A percentile compares a stretch with the other conserved stretches of the same genome.
Evolutionary conservation across 2,797 vertebrate species (phyloP).

Genomic region (Crocidura indochinensis): DNA sequence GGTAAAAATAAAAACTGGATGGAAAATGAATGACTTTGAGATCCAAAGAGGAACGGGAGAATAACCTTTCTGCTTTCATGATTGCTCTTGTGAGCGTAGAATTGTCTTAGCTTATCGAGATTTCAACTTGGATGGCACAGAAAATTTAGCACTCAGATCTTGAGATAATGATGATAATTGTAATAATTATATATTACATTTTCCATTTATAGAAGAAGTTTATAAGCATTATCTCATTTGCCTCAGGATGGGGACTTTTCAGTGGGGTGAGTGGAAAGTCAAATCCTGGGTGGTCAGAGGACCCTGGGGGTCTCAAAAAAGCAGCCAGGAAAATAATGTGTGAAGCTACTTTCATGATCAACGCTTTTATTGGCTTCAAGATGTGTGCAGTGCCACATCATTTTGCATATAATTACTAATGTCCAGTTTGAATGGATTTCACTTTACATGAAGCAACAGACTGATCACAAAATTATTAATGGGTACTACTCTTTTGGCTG

Average conservation of each 20-base stretch:
- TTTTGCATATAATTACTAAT: not conserved
- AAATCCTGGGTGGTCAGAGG: conserved; percentile 42
- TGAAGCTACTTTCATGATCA: not conserved
- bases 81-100: not conserved
- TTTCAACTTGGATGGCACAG: conserved; percentile 37
- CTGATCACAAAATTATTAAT: not conserved
- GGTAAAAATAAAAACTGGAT: not conserved
- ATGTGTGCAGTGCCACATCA: not conserved
- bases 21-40: not conserved
- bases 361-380: not conserved
- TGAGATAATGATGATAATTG: conserved; percentile 59
- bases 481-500: not conserved
- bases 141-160: conserved; percentile 52
- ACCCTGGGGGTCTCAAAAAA: not conserved
- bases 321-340: not conserved
- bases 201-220: conserved; percentile 56
- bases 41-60: not conserved
- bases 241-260: conserved; percentile 47
- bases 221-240: conserved; percentile 57
- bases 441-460: not conserved
- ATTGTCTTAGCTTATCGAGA: not conserved
- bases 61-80: not conserved
- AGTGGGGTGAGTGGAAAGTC: conserved; percentile 7
- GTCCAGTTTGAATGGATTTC: not conserved
- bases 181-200: conserved; percentile 48